Conservation (phyloP, 2,797 vertebrate species). For the Salmo trutta region DNA sequence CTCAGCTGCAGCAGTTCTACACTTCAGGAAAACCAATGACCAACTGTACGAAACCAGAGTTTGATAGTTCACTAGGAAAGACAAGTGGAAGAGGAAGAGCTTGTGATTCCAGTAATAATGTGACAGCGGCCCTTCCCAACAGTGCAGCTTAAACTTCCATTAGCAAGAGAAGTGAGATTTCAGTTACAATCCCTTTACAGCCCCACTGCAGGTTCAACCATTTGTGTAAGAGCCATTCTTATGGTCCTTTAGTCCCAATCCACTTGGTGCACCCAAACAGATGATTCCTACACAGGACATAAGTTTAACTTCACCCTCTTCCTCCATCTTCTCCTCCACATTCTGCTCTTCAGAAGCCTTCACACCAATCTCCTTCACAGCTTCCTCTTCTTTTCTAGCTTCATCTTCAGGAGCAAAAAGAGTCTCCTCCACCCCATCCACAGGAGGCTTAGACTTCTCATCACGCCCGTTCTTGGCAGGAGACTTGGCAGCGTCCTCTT, state of each 20-base stretch:
- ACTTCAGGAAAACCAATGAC: background rate
- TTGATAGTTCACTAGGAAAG: no score
- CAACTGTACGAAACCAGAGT: background rate
- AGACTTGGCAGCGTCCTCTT: constrained; percentile 25
- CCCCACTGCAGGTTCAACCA: background rate
- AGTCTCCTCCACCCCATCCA: constrained; percentile 31
- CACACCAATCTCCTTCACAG: constrained; percentile 45
- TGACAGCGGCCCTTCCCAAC: background rate
- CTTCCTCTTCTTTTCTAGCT: constrained; percentile 4
- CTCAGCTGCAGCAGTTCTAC: background rate
- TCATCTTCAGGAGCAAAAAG: constrained; percentile 18
- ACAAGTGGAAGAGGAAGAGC: no score
- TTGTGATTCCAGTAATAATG: background rate
- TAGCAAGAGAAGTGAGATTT: no score
- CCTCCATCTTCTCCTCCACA: constrained; percentile 46
- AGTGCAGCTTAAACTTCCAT: background rate
- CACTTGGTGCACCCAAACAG: constrained; percentile 51
- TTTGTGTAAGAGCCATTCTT: background rate
- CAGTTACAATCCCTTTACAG: background rate
- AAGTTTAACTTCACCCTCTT: constrained; percentile 64
- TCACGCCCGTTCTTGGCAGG: constrained; percentile 20
- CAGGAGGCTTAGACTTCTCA: constrained; percentile 21
- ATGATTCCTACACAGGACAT: constrained; percentile 35
- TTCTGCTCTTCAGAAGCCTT: constrained; percentile 47
- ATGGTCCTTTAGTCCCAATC: background rate